Evolutionary conservation across 1,140 invertebrate species (phyloP), one percentile per base, ranked within the genome.

Genomic region (Drosophila tani): DNA sequence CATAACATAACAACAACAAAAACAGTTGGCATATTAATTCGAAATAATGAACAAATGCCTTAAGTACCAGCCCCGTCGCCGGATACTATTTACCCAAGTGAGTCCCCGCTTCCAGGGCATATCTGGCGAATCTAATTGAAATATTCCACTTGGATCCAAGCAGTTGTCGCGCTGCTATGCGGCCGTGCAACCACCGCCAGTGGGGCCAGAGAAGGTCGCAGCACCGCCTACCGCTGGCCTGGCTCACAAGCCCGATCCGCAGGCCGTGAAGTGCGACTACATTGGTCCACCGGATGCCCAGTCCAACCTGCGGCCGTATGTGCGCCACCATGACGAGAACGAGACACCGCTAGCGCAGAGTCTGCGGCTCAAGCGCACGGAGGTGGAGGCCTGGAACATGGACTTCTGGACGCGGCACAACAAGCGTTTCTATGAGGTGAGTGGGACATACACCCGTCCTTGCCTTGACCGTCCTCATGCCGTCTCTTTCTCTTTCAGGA

Each of bases 331-430:
- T 71, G 93, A 94, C 15, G 64, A 93, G 5, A 94, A 95, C 82
- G 97, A 98, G 93, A 95, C 96, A 0, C 46, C 77, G 3, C 64
- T 96, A 45, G 96, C 97, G 87, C 95, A 93, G 78, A 91, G 93
- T 77, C 95, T 96, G 83, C 93, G 97, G 75, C 78, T 95, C 60
- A 90, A 94, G 51, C 94, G 96, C 84, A 93, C 94, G 74, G 94
- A 95, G 64, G 95, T 96, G 1, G 96, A 97, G 79, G 92, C 94
- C 68, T 98, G 96, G 97, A 97, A 97, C 93, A 95, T 97, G 81
- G 93, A 95, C 58, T 97, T 97, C 93, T 98, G 97, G 97, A 93
- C 93, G 9, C 93, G 94, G 66, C 97, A 97, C 80, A 98, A 98
- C 92, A 93, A 93, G 49, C 95, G 93, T 55, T 97, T 97, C 91